Evolutionary conservation across 1,140 invertebrate genomes (phyloP).

Genomic region (Solenopsis invicta): DNA sequence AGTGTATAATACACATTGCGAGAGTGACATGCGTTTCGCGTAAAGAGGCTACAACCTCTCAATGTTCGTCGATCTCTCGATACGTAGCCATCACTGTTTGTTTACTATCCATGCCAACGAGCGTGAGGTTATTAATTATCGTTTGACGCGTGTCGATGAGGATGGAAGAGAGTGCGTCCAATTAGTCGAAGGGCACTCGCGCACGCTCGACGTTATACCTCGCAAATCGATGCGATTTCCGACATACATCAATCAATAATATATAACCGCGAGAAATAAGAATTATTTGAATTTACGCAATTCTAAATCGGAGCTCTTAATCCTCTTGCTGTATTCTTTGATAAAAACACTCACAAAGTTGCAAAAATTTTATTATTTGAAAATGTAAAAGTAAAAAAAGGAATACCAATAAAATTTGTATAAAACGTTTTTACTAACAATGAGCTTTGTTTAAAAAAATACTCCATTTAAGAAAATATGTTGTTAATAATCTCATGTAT

Average conservation of each 20-base stretch:
- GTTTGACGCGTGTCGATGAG: constrained; percentile 70
- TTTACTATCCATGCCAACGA: constrained; percentile 66
- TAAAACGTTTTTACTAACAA: not conserved
- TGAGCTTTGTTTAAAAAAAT: constrained; percentile 20
- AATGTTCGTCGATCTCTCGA: constrained; percentile 64
- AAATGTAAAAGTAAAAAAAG: not conserved
- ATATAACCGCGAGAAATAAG: constrained; percentile 4
- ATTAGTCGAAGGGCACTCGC: constrained; percentile 65
- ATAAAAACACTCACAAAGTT: not conserved
- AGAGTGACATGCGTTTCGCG: constrained; percentile 39
- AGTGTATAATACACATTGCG: constrained; percentile 2
- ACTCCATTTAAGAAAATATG: not conserved
- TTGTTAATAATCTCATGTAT: not conserved
- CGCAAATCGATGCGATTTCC: constrained; percentile 50
- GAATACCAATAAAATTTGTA: not conserved
- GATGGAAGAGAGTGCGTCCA: constrained; percentile 56
- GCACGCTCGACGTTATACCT: constrained; percentile 42
- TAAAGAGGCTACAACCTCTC: constrained; percentile 57
- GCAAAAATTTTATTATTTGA: not conserved
- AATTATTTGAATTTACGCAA: not conserved
- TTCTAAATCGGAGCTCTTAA: not conserved
- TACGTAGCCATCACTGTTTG: constrained; percentile 66
- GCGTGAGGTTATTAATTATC: constrained; percentile 78
- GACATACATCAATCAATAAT: constrained; percentile 29
- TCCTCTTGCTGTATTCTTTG: not conserved